These are phyloP conservation scores for Coilia nasus DNA, from an alignment of 2,797 vertebrate genomes.

Conservation along the genomic window DNA sequence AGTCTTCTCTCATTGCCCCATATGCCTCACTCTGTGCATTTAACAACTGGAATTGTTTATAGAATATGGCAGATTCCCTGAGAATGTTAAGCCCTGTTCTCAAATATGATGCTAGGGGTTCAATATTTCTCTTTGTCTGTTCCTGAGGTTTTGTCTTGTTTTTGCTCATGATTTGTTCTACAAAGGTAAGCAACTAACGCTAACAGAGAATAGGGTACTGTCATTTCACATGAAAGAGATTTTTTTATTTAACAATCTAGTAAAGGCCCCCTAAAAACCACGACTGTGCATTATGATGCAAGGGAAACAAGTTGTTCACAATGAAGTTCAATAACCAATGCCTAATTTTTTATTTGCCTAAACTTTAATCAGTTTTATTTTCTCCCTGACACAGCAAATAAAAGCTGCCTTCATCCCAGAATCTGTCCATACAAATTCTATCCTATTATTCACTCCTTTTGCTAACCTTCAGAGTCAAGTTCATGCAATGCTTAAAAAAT, in stretches of 20 bases:
- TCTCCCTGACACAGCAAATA: conserved; percentile 61
- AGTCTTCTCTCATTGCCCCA: background rate
- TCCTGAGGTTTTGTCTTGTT: background rate
- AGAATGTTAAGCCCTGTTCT: background rate
- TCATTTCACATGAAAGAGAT: too few relatives aligned
- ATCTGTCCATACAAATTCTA: conserved; percentile 40
- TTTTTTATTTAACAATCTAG: background rate
- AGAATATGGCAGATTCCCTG: background rate
- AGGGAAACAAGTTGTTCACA: background rate
- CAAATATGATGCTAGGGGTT: background rate
- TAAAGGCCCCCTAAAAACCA: background rate
- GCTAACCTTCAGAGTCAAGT: conserved; percentile 33
- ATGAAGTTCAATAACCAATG: background rate
- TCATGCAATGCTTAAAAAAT: conserved; percentile 35
- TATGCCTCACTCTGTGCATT: background rate
- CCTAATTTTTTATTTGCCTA: background rate
- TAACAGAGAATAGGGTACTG: background rate
- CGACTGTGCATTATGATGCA: background rate
- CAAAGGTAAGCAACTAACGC: background rate
- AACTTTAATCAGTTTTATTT: conserved; percentile 29
- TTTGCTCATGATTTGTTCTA: background rate
- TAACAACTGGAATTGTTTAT: background rate
- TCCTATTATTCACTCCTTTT: background rate
- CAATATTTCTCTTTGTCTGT: background rate
- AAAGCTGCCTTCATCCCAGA: background rate